Conservation (phyloP, 1,140 invertebrate species). For the Drosophila sucinea region DNA sequence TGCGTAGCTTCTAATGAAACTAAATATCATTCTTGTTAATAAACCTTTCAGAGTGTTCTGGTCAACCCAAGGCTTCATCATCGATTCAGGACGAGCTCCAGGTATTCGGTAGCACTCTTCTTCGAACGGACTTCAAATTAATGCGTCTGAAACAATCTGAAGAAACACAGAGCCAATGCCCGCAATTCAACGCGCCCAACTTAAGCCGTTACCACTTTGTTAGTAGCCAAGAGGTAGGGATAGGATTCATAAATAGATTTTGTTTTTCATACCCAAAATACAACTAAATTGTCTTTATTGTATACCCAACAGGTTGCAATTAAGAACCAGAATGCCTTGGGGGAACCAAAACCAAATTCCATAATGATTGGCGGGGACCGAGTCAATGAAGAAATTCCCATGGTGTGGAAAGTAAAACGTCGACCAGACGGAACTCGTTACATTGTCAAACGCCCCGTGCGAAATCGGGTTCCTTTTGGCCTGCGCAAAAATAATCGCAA, state of each 20-base stretch:
- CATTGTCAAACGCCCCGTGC: slow-evolving; percentile 89
- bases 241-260: no score
- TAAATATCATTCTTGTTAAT: background rate
- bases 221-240: slow-evolving; percentile 85
- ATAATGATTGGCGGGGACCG: slow-evolving; percentile 34
- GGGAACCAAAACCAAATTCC: slow-evolving; percentile 28
- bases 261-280: no score
- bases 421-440: slow-evolving; percentile 91
- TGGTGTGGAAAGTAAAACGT: slow-evolving; percentile 93
- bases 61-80: background rate
- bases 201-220: slow-evolving; percentile 86
- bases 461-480: slow-evolving; percentile 85
- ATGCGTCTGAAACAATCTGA: slow-evolving; percentile 33
- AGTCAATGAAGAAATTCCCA: slow-evolving; percentile 75
- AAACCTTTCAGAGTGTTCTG: slow-evolving; percentile 6
- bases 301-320: slow-evolving; percentile 50
- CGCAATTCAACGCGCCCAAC: slow-evolving; percentile 84
- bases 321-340: slow-evolving; percentile 24
- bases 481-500: slow-evolving; percentile 85
- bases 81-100: slow-evolving; percentile 22
- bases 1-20: background rate
- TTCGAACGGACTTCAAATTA: slow-evolving; percentile 34
- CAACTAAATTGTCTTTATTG: no score
- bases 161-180: slow-evolving; percentile 48
- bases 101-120: slow-evolving; percentile 1